Evolutionary conservation across 1,140 invertebrate species (phyloP).

Genomic region (Belonocnema kinseyi): DNA sequence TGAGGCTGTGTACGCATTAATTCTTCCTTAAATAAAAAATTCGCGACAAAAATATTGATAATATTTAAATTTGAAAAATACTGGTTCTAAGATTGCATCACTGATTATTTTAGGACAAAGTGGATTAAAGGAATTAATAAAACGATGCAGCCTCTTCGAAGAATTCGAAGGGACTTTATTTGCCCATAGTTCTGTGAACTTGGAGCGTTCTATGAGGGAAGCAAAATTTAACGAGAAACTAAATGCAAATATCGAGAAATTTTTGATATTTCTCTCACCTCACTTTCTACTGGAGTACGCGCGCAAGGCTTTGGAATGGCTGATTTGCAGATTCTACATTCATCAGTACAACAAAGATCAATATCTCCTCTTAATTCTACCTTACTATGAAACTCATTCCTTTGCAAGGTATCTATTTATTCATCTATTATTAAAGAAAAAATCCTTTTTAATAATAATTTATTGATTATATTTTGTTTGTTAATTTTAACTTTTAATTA

Average conservation of each 20-base stretch:
- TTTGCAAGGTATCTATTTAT: constrained; percentile 81
- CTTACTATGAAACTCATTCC: constrained; percentile 93
- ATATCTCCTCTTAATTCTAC: constrained; percentile 87
- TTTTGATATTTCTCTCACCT: constrained; percentile 88
- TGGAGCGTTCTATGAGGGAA: constrained; percentile 88
- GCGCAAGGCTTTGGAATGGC: constrained; percentile 95
- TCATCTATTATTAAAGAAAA: neutral
- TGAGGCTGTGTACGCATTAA: too few relatives aligned
- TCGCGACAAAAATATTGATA: too few relatives aligned
- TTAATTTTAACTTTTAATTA: too few relatives aligned
- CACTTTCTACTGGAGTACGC: constrained; percentile 90
- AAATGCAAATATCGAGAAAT: constrained; percentile 86
- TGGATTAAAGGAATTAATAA: constrained; percentile 88
- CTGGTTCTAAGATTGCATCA: neutral
- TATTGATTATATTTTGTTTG: too few relatives aligned
- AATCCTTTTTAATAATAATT: neutral
- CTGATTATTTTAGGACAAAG: constrained; percentile 75
- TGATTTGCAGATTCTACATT: constrained; percentile 91
- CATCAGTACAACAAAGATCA: constrained; percentile 91
- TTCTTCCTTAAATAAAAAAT: too few relatives aligned
- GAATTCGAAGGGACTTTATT: constrained; percentile 88
- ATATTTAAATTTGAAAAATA: constrained; percentile 10
- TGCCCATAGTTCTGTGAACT: constrained; percentile 81
- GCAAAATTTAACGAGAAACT: constrained; percentile 86
- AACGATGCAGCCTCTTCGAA: constrained; percentile 82